A percentile compares a stretch with the other conserved stretches of the same genome.
Conservation (phyloP, 2,888 invertebrate genomes). For the Caprella mutica region DNA sequence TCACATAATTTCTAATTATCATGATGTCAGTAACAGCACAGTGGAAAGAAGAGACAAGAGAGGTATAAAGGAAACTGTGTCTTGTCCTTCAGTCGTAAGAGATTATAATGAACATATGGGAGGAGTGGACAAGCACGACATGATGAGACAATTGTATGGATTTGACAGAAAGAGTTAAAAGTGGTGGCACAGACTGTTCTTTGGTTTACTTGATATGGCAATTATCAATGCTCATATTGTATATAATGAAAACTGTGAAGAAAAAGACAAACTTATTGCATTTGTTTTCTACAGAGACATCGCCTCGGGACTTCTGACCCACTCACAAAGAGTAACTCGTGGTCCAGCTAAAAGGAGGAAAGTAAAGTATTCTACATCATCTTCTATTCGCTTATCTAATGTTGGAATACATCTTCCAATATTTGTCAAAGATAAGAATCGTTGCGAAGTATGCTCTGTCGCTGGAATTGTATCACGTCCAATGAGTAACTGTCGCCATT, state of each 20-base stretch:
- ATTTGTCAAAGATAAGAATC: conserved; percentile 10
- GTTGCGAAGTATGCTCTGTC: conserved; percentile 16
- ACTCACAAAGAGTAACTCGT: background rate
- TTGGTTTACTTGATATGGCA: conserved; percentile 35
- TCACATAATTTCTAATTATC: conserved; percentile 36
- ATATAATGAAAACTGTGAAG: background rate
- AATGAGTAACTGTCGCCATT: conserved; percentile 4
- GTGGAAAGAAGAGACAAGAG: conserved; percentile 31
- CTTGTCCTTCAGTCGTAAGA: conserved; percentile 35
- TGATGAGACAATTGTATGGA: conserved; percentile 36
- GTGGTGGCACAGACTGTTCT: conserved; percentile 37
- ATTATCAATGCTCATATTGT: conserved; percentile 34
- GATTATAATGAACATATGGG: conserved; percentile 38
- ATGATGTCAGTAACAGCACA: conserved; percentile 32
- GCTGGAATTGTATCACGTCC: conserved; percentile 12
- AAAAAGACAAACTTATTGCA: background rate
- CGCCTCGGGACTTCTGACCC: background rate
- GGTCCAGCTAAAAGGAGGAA: conserved; percentile 2
- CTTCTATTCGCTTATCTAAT: background rate
- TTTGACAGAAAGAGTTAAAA: conserved; percentile 37
- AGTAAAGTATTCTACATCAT: background rate
- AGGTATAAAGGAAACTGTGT: conserved; percentile 30
- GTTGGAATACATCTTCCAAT: conserved; percentile 10
- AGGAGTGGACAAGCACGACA: conserved; percentile 37
- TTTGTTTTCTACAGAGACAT: background rate